Percentiles rank a stretch among this genome's conserved stretches.
phyloP scores from a whole-genome alignment of 2,113 vertebrate species.

The Poeciliopsis turrubarensis region DNA sequence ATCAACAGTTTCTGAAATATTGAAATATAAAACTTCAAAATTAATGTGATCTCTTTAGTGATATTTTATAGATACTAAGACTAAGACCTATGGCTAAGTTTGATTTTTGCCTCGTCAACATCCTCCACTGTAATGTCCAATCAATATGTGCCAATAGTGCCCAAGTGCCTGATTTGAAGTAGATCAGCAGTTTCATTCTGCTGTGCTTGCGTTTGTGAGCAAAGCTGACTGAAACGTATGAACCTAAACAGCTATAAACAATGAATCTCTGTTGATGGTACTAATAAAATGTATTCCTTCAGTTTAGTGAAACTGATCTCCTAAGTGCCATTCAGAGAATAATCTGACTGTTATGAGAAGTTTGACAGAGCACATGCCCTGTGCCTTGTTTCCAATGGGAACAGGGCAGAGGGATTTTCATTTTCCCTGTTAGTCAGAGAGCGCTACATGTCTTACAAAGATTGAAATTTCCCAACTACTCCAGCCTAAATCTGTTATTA shows the following conservation, averaged over 20 bases:
- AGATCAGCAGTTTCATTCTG: slow-evolving; percentile 45
- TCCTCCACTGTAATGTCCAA: slow-evolving; percentile 23
- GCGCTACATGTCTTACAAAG: neutral
- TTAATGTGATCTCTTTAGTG: neutral
- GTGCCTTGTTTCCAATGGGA: neutral
- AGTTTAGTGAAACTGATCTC: slow-evolving; percentile 3
- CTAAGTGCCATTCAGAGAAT: neutral
- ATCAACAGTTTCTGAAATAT: no score
- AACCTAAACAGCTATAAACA: slow-evolving; percentile 21
- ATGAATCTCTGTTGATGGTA: slow-evolving; percentile 10
- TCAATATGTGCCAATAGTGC: slow-evolving; percentile 51
- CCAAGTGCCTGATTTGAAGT: slow-evolving; percentile 25
- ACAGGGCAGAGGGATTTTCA: neutral
- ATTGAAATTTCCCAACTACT: neutral
- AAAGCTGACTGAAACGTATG: slow-evolving; percentile 41
- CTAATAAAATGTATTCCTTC: slow-evolving; percentile 13
- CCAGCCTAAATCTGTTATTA: neutral
- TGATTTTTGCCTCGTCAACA: slow-evolving; percentile 17
- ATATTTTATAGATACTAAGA: neutral
- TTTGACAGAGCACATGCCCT: slow-evolving; percentile 1
- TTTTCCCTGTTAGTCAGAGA: slow-evolving; percentile 4
- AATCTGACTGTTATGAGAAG: neutral
- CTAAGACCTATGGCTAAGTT: slow-evolving; percentile 19
- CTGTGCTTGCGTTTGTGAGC: slow-evolving; percentile 36
- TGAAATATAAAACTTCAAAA: neutral